Evolutionary conservation across 2,888 invertebrate species (phyloP).

Genomic region (Amblyteles armatorius): DNA sequence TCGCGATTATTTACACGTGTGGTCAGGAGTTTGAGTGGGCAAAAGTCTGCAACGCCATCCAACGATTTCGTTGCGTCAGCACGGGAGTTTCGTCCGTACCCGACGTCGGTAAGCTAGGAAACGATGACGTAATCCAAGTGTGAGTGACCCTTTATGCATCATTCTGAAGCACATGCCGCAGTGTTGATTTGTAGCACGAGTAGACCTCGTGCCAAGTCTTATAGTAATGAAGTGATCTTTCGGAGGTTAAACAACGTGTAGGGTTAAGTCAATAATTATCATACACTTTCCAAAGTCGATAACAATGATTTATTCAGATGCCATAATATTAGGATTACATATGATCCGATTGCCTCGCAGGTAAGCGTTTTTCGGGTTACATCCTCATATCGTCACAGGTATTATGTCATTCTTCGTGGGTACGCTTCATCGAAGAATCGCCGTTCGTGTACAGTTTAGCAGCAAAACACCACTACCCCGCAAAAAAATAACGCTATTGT

Average conservation of each 20-base stretch:
- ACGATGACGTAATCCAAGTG: not conserved
- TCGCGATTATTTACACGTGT: conserved; percentile 30
- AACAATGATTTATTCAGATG: conserved; percentile 68
- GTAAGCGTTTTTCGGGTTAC: not conserved
- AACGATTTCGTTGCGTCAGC: not conserved
- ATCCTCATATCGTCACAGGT: conserved; percentile 5
- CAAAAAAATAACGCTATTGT: not conserved
- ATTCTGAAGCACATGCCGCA: not conserved
- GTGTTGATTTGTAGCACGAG: not conserved
- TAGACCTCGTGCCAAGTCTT: not conserved
- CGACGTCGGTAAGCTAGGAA: not conserved
- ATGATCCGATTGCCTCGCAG: conserved; percentile 48
- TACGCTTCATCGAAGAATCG: not conserved
- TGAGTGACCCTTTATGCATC: conserved; percentile 1
- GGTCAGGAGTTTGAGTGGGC: not conserved
- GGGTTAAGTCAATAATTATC: not conserved
- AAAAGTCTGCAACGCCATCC: conserved; percentile 15
- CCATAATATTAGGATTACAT: conserved; percentile 53
- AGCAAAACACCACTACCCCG: not conserved
- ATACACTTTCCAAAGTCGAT: conserved; percentile 55
- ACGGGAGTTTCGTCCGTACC: not conserved
- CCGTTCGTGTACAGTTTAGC: not conserved
- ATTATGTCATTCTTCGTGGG: not conserved
- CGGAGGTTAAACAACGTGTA: not conserved
- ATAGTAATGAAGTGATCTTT: not conserved